Conservation (phyloP, 2,888 invertebrate species). For the Hermaeophaga mercurialis region DNA sequence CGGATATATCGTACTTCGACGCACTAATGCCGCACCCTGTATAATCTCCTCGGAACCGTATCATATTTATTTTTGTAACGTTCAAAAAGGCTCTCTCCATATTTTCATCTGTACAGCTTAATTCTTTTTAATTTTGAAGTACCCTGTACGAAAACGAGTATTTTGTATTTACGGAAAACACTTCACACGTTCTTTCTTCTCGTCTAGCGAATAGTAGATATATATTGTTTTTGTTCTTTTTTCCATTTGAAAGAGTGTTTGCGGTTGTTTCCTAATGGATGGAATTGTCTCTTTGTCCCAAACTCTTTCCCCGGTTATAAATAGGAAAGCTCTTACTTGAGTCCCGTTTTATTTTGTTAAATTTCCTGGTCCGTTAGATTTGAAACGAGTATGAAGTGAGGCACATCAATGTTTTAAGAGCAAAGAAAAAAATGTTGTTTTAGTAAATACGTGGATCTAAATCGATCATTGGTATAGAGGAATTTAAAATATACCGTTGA, state of each 20-base stretch:
- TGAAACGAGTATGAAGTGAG: no score
- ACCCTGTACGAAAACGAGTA: neutral
- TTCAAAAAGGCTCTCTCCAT: no score
- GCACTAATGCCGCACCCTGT: no score
- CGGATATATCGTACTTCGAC: no score
- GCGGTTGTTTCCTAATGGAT: conserved; percentile 5
- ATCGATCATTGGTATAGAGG: no score
- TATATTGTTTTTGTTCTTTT: conserved; percentile 3
- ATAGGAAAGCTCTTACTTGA: conserved; percentile 5
- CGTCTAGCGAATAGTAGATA: neutral
- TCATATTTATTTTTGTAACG: no score
- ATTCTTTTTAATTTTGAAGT: neutral
- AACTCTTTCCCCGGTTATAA: neutral
- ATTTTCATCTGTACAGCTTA: no score
- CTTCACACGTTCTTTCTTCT: neutral
- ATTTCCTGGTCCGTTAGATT: neutral
- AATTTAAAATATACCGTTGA: no score
- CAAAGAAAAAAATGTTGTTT: no score
- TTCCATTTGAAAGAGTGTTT: conserved; percentile 4
- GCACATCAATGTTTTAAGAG: no score
- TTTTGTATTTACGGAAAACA: neutral
- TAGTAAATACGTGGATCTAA: no score
- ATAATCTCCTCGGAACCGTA: no score
- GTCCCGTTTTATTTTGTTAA: neutral
- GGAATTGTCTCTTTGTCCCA: conserved; percentile 1